Evolutionary conservation across 2,797 vertebrate species (phyloP), one percentile per base, ranked within the genome.

Genomic region (Peromyscus eremicus): DNA sequence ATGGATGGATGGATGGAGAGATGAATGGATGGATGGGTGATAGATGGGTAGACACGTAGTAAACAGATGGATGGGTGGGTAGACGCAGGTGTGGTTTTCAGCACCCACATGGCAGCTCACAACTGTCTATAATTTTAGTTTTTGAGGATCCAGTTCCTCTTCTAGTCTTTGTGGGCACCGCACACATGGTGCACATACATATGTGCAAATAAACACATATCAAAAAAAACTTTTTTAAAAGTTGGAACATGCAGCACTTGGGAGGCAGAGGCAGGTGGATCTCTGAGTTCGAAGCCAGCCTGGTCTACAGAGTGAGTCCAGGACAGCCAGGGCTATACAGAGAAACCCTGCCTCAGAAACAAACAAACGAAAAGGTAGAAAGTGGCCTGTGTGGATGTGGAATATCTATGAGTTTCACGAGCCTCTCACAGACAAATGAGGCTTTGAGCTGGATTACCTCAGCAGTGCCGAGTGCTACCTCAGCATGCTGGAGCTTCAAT

Each of bases 1-100:
- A 66, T 0, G 0, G 17, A 23, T 23, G 11, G 23, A 29, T 29
- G 4, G 55, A 9, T 6, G 3, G 12, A 4, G 11, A 1, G 23
- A 0, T 57, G 62, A 25, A 34, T 76, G 9, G 37, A 40, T 40
- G 23, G 52, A 57, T 49, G 27, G 32, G 3, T 55, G 49, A 83
- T 66, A 27, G 55, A 17, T 62, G 34, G 0, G 8, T 68, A 19
- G 10, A 52, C 52, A 52, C 52, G 4, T 52, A 52, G 52, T 14
- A 52, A 52, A 55, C 52, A 34, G 57, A 49, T n/a, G 32, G 16
- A 16, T 27, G 1, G 37, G 21, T 6, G 21, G 62, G 60, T 62
- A 62, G 23, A 57, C 79, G 2, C 37, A 43, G 40, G 43, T 68
- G 46, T 40, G 6, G 62, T 34, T 68, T 64, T 68, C 64, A 14